A percentile compares a stretch with the other conserved stretches of the same genome.
phyloP scores from a whole-genome alignment of 2,113 vertebrate species.

The Nothobranchius kuhntae region DNA sequence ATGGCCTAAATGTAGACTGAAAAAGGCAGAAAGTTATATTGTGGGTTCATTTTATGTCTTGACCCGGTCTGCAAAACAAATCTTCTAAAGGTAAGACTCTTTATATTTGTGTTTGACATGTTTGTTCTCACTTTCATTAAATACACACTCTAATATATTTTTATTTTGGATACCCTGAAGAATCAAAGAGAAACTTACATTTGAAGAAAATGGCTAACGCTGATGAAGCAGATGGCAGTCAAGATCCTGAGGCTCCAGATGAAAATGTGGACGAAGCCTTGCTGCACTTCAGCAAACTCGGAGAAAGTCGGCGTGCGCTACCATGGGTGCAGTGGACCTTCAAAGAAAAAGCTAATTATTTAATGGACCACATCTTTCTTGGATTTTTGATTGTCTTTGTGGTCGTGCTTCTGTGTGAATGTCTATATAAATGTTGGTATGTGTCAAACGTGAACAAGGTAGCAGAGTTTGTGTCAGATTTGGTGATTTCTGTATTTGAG shows the following conservation, averaged over 20 bases:
- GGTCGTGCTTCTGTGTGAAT: constrained; percentile 55
- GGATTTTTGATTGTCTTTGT: constrained; percentile 55
- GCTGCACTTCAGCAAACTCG: constrained; percentile 60
- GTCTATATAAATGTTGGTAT: constrained; percentile 73
- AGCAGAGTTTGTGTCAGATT: constrained; percentile 48
- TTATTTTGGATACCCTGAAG: not conserved
- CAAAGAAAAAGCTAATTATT: constrained; percentile 70
- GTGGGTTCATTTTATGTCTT: not conserved
- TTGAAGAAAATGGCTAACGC: constrained; percentile 63
- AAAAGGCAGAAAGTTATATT: constrained; percentile 5
- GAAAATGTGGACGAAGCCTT: constrained; percentile 54
- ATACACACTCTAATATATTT: not conserved
- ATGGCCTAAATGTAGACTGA: constrained; percentile 17
- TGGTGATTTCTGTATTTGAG: constrained; percentile 40
- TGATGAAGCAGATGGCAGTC: constrained; percentile 29
- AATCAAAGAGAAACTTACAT: not conserved
- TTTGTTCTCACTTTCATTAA: not conserved
- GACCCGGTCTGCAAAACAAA: not conserved
- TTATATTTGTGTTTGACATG: not conserved
- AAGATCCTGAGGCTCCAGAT: constrained; percentile 54
- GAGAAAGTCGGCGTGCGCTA: constrained; percentile 42
- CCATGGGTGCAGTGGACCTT: constrained; percentile 78
- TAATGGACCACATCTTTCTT: constrained; percentile 73
- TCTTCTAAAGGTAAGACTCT: constrained; percentile 49
- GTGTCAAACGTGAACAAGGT: constrained; percentile 63